Evolutionary conservation across 2,797 vertebrate genomes (phyloP).

Genomic region (Neosilurus mollespiculum): DNA sequence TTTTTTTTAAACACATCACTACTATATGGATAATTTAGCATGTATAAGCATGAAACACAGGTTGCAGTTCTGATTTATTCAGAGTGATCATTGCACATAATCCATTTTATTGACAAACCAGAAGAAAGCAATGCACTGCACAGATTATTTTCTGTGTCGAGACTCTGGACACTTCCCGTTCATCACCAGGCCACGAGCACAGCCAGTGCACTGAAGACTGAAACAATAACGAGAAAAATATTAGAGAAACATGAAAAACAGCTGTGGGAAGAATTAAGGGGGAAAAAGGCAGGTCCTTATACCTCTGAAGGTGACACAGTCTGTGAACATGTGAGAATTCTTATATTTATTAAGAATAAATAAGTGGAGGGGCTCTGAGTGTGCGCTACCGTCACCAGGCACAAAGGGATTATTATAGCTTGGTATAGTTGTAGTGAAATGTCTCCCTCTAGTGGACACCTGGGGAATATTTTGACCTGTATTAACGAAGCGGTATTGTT

Average conservation of each 20-base stretch:
- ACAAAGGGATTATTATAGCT: no score
- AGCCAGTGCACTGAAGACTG: conserved; percentile 33
- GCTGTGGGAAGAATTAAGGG: background rate
- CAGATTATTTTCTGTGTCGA: background rate
- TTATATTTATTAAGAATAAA: background rate
- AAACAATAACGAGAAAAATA: background rate
- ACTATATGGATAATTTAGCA: background rate
- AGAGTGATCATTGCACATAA: background rate
- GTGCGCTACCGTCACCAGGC: no score
- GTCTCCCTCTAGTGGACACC: no score
- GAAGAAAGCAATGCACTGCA: background rate
- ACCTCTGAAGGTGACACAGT: background rate
- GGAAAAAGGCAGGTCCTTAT: background rate
- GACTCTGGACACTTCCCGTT: background rate
- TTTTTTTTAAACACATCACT: no score
- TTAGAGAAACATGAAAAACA: conserved; percentile 47
- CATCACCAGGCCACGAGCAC: background rate
- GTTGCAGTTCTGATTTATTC: conserved; percentile 18
- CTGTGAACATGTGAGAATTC: background rate
- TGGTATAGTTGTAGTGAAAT: no score
- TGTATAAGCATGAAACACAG: background rate
- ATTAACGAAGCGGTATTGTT: no score
- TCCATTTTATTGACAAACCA: conserved; percentile 2
- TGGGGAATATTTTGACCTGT: no score
- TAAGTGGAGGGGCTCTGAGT: background rate